A percentile compares a stretch with the other conserved stretches of the same genome.
Conservation (phyloP, 2,797 vertebrate species). For the Sebastes hubbsi region DNA sequence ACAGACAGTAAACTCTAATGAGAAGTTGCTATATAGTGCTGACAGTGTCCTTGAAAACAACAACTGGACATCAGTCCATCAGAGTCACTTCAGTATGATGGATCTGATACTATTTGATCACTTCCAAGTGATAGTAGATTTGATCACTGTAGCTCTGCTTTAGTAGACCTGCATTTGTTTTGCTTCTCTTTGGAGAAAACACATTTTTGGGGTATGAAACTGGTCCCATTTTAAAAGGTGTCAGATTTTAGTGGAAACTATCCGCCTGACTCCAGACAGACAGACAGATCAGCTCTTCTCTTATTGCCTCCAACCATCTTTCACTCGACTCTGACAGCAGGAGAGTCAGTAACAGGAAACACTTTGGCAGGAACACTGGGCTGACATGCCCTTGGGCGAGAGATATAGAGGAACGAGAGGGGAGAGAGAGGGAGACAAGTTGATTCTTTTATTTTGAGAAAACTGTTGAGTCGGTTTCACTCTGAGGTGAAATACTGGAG, state of each 20-base stretch:
- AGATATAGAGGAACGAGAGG: constrained; percentile 6
- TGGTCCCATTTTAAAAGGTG: constrained; percentile 7
- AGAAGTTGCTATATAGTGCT: neutral
- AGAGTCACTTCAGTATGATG: neutral
- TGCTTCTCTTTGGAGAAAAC: neutral
- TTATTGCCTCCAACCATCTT: constrained; percentile 60
- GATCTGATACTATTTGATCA: neutral
- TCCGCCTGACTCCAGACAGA: constrained; percentile 13
- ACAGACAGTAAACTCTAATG: neutral
- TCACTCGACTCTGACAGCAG: constrained; percentile 59
- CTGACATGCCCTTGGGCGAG: constrained; percentile 49
- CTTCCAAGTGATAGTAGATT: neutral
- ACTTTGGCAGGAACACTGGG: constrained; percentile 47
- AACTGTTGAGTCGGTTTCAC: neutral
- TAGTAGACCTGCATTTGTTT: neutral
- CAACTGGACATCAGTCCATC: neutral
- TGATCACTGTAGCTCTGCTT: neutral
- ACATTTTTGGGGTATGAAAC: neutral
- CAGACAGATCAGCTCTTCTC: constrained; percentile 48
- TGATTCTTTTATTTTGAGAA: constrained; percentile 20
- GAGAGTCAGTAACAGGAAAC: constrained; percentile 58
- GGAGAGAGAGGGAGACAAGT: neutral
- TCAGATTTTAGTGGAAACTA: constrained; percentile 30
- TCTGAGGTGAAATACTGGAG: constrained; percentile 2
- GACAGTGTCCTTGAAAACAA: no score